Evolutionary conservation across 2,888 invertebrate genomes (phyloP).

Genomic region (Xanthorhoe designata): DNA sequence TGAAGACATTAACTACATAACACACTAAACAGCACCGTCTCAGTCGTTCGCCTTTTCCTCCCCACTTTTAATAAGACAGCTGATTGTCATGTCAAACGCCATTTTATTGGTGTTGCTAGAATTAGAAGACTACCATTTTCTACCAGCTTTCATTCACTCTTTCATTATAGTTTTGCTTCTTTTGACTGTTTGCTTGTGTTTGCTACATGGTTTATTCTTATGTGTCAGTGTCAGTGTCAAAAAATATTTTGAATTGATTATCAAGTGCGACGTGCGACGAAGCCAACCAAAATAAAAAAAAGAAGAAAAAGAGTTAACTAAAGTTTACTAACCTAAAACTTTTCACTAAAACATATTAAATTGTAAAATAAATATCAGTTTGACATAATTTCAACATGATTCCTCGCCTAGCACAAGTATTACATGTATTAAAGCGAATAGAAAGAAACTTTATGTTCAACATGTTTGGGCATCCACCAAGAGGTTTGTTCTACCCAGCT

Average conservation of each 20-base stretch:
- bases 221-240: not conserved
- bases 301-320: no score
- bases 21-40: constrained; percentile 67
- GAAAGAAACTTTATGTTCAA: constrained; percentile 64
- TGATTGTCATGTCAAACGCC: constrained; percentile 83
- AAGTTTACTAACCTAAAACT: not conserved
- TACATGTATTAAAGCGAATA: constrained; percentile 60
- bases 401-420: constrained; percentile 57
- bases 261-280: no score
- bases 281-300: no score
- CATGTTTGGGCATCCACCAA: constrained; percentile 71
- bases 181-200: not conserved
- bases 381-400: constrained; percentile 53
- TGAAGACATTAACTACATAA: constrained; percentile 83
- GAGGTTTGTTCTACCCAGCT: constrained; percentile 53
- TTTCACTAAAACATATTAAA: no score
- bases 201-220: no score
- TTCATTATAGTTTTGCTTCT: not conserved
- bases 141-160: constrained; percentile 9
- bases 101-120: constrained; percentile 58
- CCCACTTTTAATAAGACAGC: constrained; percentile 79
- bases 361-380: no score
- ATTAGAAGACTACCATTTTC: constrained; percentile 21
- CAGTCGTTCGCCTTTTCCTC: constrained; percentile 74
- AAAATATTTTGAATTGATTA: no score